A percentile compares a stretch with the other conserved stretches of the same genome.
Evolutionary conservation across 2,888 invertebrate genomes (phyloP).

Genomic region (Seira ritae): DNA sequence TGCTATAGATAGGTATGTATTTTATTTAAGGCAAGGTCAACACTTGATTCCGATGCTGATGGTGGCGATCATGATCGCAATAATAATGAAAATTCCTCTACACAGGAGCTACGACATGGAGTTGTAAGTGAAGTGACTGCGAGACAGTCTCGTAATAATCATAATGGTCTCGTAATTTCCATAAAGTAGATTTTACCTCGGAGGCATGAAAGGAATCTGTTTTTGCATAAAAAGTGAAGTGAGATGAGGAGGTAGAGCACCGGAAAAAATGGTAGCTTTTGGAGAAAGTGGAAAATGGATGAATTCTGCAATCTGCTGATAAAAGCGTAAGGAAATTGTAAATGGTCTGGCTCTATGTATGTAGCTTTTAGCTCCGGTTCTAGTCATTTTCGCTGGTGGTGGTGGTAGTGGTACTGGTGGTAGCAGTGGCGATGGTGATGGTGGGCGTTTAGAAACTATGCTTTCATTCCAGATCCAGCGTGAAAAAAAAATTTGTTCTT

Average conservation of each 20-base stretch:
- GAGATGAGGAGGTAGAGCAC: not conserved
- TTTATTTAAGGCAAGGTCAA: not conserved
- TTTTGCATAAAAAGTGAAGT: not conserved
- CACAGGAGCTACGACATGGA: no score
- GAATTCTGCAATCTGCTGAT: conserved; percentile 14
- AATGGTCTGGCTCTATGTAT: no score
- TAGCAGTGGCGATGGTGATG: no score
- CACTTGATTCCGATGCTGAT: conserved; percentile 11
- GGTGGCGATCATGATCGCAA: conserved; percentile 9
- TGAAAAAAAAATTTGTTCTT: no score
- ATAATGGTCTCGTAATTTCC: conserved; percentile 50
- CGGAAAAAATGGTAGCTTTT: no score
- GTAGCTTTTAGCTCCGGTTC: no score
- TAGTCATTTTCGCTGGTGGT: no score
- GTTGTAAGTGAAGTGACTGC: no score
- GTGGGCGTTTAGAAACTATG: not conserved
- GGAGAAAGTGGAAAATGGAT: not conserved
- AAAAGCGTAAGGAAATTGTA: no score
- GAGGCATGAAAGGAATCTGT: not conserved
- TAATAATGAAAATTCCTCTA: conserved; percentile 3
- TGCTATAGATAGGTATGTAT: not conserved
- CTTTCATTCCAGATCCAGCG: no score
- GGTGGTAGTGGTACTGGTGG: conserved; percentile 15
- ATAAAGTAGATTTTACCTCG: conserved; percentile 33
- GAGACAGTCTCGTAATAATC: conserved; percentile 43